Evolutionary conservation across 1,140 invertebrate genomes (phyloP), one percentile per base, ranked within the genome.

Genomic region (Galendromus occidentalis): DNA sequence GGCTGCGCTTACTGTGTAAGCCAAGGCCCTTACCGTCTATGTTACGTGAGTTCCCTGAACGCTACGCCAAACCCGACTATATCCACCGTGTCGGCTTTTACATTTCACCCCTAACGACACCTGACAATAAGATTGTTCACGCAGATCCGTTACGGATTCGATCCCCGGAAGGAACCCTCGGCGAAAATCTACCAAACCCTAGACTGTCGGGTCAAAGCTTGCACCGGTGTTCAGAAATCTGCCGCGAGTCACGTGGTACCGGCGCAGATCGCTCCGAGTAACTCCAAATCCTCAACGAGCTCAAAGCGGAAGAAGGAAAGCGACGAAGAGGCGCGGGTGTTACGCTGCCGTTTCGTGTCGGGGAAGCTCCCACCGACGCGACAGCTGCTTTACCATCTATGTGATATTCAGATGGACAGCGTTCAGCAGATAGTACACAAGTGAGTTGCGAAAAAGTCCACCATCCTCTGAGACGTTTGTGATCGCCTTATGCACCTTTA

Each of bases 21-120:
- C 14, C 86, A 82, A 69, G 91, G 92, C 0, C 91, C 91, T 0
- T 97, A 89, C 88, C 79, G 87, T 65, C 82, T 83, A 51, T 80
- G 86, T 72, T 94, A 90, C 85, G 83, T 88, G 0, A 82, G 79
- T n/a, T n/a, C n/a, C n/a, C n/a, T n/a, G n/a, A n/a, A n/a, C n/a
- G n/a, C n/a, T n/a, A n/a, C n/a, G n/a, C n/a, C n/a, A n/a, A n/a
- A n/a, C n/a, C n/a, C n/a, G n/a, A n/a, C n/a, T n/a, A n/a, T n/a
- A n/a, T n/a, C n/a, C n/a, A n/a, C n/a, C n/a, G n/a, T n/a, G n/a
- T n/a, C n/a, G n/a, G n/a, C n/a, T n/a, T n/a, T n/a, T n/a, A n/a
- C n/a, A n/a, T n/a, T n/a, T n/a, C n/a, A n/a, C n/a, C n/a, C n/a
- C n/a, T n/a, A n/a, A n/a, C n/a, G n/a, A n/a, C n/a, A n/a, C n/a